A percentile compares a stretch with the other conserved stretches of the same genome.
These are phyloP conservation scores for Nycticorax nycticorax DNA, from an alignment of 2,113 vertebrate genomes.

Conservation along the genomic window DNA sequence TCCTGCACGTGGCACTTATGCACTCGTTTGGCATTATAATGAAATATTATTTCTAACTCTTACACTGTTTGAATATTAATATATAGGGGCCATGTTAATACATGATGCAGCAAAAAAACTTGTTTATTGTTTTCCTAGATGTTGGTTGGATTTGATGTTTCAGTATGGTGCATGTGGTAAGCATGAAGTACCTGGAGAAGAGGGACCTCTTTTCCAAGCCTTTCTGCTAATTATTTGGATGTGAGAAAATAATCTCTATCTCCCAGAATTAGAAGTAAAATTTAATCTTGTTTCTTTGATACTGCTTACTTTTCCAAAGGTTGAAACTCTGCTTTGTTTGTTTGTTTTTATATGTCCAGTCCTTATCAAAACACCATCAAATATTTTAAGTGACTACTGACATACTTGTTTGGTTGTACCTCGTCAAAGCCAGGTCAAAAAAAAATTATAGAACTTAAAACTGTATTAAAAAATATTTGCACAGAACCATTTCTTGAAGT, in stretches of 20 bases:
- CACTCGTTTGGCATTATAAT: rapidly evolving
- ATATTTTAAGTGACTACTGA: neutral
- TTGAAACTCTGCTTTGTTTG: neutral
- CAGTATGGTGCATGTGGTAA: neutral
- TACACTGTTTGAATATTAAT: neutral
- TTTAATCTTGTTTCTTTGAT: neutral
- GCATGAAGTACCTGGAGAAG: neutral
- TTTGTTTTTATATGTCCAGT: neutral
- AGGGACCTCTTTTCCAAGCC: neutral
- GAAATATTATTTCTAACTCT: neutral
- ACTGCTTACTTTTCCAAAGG: neutral
- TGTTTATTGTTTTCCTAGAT: neutral
- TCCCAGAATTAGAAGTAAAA: neutral
- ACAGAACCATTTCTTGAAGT: neutral
- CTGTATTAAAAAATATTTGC: neutral
- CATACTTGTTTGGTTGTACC: neutral
- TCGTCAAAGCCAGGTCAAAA: neutral
- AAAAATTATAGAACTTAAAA: neutral
- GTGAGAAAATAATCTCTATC: neutral
- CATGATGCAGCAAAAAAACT: neutral
- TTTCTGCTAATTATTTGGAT: neutral
- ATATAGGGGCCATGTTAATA: neutral
- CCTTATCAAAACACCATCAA: neutral
- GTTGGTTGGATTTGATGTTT: neutral
- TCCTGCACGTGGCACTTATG: neutral